Evolutionary conservation across 2,888 invertebrate species (phyloP), one percentile per base, ranked within the genome.

Genomic region (Spisula subtruncata): DNA sequence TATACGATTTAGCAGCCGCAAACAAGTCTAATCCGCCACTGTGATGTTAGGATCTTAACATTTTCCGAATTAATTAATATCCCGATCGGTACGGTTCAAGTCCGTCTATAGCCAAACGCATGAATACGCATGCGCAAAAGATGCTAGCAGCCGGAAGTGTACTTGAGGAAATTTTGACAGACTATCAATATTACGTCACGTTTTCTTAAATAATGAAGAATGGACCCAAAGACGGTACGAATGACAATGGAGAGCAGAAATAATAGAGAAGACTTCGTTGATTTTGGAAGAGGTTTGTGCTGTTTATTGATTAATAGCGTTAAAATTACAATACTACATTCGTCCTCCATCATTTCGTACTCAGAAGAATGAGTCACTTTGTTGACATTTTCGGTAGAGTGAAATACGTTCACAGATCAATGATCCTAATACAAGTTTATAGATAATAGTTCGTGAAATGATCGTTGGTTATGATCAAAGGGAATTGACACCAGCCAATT

Each of bases 101-200:
- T 75, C 25, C 29, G 75, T 16, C 35, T 16, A 35, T 75, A 75
- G 14, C 29, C 75, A 2, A 32, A 18, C 14, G 35, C 35, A 16
- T 35, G 18, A 75, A 12, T 75, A 18, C n/a, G 75, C 75, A 75
- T 75, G 75, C 75, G 75, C 16, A 32, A 10, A 75, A 32, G 75
- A 75, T 75, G 75, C 29, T 32, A 75, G 75, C 10, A 75, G 75
- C 75, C 75, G 75, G 75, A 75, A 25, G 75, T 35, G 60, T 35
- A 32, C 1, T 75, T 29, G 75, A 75, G 32, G 32, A 75, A 18
- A 75, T 18, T n/a, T 75, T 75, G 35, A 75, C 32, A 75, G 35
- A 35, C 75, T 75, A 75, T 32, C 14, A 25, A 25, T 35, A 75
- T 14, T 16, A 75, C 29, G 32, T 75, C 75, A 75, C 29, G 35